Percentiles rank a stretch among this genome's conserved stretches.
Conservation (phyloP, 2,113 vertebrate species). For the Sylvilagus bachmani region DNA sequence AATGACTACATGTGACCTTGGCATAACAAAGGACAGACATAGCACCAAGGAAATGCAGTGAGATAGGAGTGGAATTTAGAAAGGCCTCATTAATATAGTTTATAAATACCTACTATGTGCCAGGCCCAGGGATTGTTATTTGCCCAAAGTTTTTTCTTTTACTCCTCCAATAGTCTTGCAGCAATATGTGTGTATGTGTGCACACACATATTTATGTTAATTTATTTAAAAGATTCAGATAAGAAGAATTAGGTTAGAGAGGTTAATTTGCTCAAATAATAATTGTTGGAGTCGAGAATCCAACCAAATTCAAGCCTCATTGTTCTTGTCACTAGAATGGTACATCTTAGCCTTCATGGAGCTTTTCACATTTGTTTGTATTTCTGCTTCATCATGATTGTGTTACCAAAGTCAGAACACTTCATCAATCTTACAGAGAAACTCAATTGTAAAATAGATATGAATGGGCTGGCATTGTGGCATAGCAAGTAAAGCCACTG, state of each 20-base stretch:
- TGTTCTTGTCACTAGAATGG: not conserved
- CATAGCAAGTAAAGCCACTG: no score
- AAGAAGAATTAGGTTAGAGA: slow-evolving; percentile 9
- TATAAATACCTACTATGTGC: not conserved
- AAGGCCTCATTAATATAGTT: not conserved
- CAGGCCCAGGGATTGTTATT: not conserved
- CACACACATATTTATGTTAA: no score
- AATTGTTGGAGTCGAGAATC: not conserved
- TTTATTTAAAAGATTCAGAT: not conserved
- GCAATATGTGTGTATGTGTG: not conserved
- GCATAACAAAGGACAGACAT: not conserved
- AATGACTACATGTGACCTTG: not conserved
- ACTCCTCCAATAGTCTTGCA: not conserved
- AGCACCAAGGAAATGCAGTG: not conserved
- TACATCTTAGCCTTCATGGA: not conserved
- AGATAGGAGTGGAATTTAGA: not conserved
- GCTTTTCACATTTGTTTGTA: not conserved
- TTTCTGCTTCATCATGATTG: not conserved
- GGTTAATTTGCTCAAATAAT: not conserved
- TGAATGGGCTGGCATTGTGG: no score
- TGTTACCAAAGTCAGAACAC: not conserved
- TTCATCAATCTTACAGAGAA: not conserved
- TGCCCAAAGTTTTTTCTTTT: not conserved
- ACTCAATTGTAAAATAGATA: not conserved
- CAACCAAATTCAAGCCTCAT: not conserved